Evolutionary conservation across 2,888 invertebrate genomes (phyloP), one percentile per base, ranked within the genome.

Genomic region (Dastarcus helophoroides): DNA sequence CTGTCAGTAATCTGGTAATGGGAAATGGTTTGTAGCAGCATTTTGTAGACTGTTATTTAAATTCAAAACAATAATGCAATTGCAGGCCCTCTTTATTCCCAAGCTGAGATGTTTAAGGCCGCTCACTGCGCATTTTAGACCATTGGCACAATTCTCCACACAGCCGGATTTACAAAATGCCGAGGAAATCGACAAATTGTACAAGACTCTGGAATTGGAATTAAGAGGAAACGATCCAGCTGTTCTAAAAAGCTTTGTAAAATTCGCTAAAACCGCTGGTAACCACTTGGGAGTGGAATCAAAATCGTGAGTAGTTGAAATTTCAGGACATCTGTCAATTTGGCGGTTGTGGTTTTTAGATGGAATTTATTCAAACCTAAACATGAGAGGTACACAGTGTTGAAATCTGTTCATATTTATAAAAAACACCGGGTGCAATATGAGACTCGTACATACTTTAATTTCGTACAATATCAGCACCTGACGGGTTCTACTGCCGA

Each of bases 351-450:
- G 30, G 32, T 40, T 70, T 71, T 26, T 62, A 91, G 90, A 44
- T 77, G 76, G 71, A 73, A 76, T 14, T 69, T 76, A 22, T 66
- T 71, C 27, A 84, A 81, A 64, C 69, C 84, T 2, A 64, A 73
- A 34, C 79, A 85, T 47, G 75, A 83, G 41, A 71, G 88, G 31
- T 73, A 76, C 51, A 86, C 88, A 1, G 64, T 95, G 6, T 66
- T 95, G 3, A 85, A 85, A 56, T 85, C 88, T 24, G 85, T 85
- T 17, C 88, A 88, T 56, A 80, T 90, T 43, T 79, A 83, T 55
- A 91, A 91, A 58, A 95, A 95, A 51, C 91, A 94, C 60, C 73
- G 79, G 53, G 89, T 90, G 0, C 95, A 97, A 53, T 98, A 98
- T 60, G 98, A 98, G 67, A 73, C 82, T 10, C 71, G 97, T 45